Conservation (phyloP, 2,888 invertebrate species). For the Smittia sp. region DNA sequence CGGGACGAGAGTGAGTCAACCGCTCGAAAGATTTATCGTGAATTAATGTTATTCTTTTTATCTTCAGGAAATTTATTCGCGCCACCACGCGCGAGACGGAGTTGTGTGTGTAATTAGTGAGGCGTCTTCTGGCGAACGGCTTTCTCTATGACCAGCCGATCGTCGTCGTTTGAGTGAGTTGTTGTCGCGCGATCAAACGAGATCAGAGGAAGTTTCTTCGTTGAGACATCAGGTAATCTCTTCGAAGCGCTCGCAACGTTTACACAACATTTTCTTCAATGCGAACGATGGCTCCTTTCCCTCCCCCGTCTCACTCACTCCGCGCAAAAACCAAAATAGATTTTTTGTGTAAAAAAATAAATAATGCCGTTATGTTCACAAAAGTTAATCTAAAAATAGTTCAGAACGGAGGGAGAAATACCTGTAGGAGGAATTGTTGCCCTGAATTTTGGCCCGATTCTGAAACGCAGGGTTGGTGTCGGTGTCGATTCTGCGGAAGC, state of each 20-base stretch:
- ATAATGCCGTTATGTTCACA: constrained; percentile 40
- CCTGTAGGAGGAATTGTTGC: constrained; percentile 42
- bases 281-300: constrained; percentile 14
- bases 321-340: constrained; percentile 38
- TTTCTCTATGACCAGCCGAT: background rate
- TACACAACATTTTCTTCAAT: background rate
- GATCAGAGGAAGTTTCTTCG: background rate
- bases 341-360: constrained; percentile 40
- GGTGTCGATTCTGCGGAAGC: background rate
- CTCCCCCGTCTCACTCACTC: background rate
- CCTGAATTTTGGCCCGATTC: constrained; percentile 41
- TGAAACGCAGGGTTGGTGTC: background rate
- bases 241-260: constrained; percentile 14
- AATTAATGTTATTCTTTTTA: constrained; percentile 27
- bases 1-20: constrained; percentile 13
- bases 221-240: constrained; percentile 30
- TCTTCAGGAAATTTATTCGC: background rate
- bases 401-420: constrained; percentile 31
- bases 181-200: background rate
- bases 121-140: constrained; percentile 5
- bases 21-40: constrained; percentile 20
- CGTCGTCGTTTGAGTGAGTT: background rate
- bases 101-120: constrained; percentile 23
- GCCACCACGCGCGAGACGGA: background rate
- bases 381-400: constrained; percentile 39